These are phyloP conservation scores for Hoplostethus mediterraneus DNA, from an alignment of 2,797 vertebrate species.

Conservation along the genomic window DNA sequence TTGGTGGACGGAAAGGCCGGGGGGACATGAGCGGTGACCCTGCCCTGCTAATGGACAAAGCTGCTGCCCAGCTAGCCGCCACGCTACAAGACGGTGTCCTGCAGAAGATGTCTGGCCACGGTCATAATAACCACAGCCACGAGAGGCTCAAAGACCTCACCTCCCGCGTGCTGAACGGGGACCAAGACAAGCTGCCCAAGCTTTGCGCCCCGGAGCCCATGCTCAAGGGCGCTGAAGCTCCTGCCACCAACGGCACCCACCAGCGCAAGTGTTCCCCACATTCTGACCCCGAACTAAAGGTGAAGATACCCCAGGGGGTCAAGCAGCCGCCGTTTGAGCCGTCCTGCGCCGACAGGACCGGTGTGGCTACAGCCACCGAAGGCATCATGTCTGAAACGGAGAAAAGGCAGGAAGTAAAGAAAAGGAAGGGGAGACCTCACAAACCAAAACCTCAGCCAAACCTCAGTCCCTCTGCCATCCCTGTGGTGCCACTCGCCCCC, in stretches of 20 bases:
- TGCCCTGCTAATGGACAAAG: conserved; percentile 91
- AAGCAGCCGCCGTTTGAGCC: conserved; percentile 87
- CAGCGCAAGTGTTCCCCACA: conserved; percentile 86
- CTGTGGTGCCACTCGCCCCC: conserved; percentile 29
- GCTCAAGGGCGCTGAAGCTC: conserved; percentile 88
- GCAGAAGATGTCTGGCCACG: conserved; percentile 91
- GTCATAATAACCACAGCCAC: conserved; percentile 85
- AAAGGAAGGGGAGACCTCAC: conserved; percentile 86
- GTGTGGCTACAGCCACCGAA: conserved; percentile 65
- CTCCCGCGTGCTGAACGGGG: conserved; percentile 93
- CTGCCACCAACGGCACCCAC: conserved; percentile 77
- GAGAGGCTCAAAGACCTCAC: conserved; percentile 95
- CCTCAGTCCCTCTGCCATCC: conserved; percentile 42
- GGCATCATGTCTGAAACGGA: conserved; percentile 55
- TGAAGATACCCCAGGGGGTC: conserved; percentile 91
- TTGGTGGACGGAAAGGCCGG: conserved; percentile 87
- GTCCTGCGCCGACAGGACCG: conserved; percentile 86
- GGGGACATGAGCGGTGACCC: conserved; percentile 90
- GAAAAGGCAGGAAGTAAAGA: conserved; percentile 75
- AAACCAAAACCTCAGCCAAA: conserved; percentile 86
- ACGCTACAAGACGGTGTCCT: conserved; percentile 92
- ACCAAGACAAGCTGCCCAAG: conserved; percentile 88
- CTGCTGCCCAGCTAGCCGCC: conserved; percentile 88
- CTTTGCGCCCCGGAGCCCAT: conserved; percentile 85
- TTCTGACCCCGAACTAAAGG: conserved; percentile 89